phyloP scores from a whole-genome alignment of 2,113 vertebrate genomes.

The Tor tambroides region DNA sequence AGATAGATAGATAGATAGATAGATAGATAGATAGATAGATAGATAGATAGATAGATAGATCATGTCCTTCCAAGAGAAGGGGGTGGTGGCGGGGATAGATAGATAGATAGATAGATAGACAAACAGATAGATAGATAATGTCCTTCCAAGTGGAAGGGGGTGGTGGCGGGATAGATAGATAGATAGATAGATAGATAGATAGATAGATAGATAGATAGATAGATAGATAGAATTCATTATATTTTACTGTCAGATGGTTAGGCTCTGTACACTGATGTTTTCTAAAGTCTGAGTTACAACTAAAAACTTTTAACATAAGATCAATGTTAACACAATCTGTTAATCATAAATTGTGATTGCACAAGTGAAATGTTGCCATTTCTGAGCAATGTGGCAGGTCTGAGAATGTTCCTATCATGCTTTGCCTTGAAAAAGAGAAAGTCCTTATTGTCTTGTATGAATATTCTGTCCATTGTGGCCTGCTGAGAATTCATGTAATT shows the following conservation, averaged over 20 bases:
- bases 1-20: background rate
- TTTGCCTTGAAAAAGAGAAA: background rate
- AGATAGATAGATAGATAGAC: background rate
- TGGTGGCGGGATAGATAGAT: background rate
- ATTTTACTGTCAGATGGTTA: too few relatives aligned
- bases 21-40: background rate
- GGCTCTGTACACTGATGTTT: too few relatives aligned
- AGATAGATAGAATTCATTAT: background rate
- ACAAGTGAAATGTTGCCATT: background rate
- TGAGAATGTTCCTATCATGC: too few relatives aligned
- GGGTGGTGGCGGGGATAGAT: background rate
- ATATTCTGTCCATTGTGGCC: conserved; percentile 6
- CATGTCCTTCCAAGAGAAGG: too few relatives aligned
- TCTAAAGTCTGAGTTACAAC: too few relatives aligned
- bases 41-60: background rate
- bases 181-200: too few relatives aligned
- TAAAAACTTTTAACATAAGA: too few relatives aligned
- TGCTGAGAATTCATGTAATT: conserved; percentile 6
- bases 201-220: background rate
- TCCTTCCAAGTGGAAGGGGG: too few relatives aligned
- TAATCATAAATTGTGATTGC: too few relatives aligned
- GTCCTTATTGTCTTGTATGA: background rate
- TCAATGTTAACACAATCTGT: too few relatives aligned
- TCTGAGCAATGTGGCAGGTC: too few relatives aligned
- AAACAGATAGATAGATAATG: background rate